Conservation (phyloP, 2,888 invertebrate species). For the Fissipunctia ypsillon region DNA sequence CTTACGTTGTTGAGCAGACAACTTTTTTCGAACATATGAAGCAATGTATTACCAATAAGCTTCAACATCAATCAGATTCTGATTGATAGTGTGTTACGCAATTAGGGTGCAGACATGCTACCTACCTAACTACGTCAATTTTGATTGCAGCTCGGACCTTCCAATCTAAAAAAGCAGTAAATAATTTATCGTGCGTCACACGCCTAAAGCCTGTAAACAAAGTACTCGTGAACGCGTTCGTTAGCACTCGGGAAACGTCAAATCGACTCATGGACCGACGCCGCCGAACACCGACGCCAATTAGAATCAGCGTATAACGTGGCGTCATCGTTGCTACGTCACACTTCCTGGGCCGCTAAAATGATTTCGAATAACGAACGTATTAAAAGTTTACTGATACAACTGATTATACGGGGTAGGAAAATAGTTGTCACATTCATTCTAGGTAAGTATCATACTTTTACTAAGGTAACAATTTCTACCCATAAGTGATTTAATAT, state of each 20-base stretch:
- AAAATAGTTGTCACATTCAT: neutral
- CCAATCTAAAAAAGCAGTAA: neutral
- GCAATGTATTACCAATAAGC: too few species aligned
- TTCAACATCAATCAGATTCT: too few species aligned
- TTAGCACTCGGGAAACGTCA: constrained; percentile 65
- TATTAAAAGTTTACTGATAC: neutral
- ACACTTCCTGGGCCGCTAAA: constrained; percentile 63
- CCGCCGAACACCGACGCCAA: constrained; percentile 83
- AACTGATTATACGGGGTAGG: too few species aligned
- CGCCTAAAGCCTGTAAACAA: constrained; percentile 69
- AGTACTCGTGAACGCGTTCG: constrained; percentile 72
- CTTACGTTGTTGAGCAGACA: too few species aligned
- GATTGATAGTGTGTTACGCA: too few species aligned
- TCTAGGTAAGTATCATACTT: neutral
- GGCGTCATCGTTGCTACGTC: constrained; percentile 73
- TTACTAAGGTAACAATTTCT: neutral
- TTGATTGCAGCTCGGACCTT: neutral
- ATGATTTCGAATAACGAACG: constrained; percentile 43
- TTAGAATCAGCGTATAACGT: constrained; percentile 78
- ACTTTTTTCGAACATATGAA: too few species aligned
- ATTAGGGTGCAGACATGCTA: too few species aligned
- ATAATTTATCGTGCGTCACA: constrained; percentile 31
- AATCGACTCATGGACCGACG: constrained; percentile 76
- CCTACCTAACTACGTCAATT: neutral
- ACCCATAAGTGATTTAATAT: too few species aligned